Base-by-base conservation (phyloP, 1,140 invertebrate species). In the Listronotus bonariensis region DNA sequence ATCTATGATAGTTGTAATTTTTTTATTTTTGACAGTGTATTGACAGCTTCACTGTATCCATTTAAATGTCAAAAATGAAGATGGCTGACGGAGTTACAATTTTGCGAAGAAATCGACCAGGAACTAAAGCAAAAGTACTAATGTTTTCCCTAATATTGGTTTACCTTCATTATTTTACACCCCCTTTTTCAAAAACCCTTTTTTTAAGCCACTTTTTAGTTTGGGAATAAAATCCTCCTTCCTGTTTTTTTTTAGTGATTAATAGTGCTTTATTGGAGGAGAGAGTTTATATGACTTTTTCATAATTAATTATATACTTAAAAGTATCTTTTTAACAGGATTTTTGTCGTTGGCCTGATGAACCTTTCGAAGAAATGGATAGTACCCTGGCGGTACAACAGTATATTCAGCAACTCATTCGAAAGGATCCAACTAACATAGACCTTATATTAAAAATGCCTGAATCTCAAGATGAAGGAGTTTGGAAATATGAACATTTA, bases 401-500 rank as follows among this genome's bases (percentile, higher is more conserved):
- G 79, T 99, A 95, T 77, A 99, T 99, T 74, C 98, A 99, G 82
- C 97, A 99, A 81, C 89, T 94, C 69, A 99, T 99, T 65, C 86
- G 95, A 69, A 88, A 88, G 68, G 93, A 99, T 82, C 92, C 95
- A 26, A 86, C 89, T 17, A 95, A 97, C 82, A 90, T 99, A 55
- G 96, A 98, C 72, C 85, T 91, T 36, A 99, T 99, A 75, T 81
- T 99, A 11, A 95, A 88, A 70, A 94, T 97, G 80, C 98, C 98
- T 14, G 96, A 98, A 71, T 89, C 92, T 9, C 95, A 99, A 79
- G 97, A 99, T 79, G 96, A 99, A 82, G 97, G 97, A 38, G 96
- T 99, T 9, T 99, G 98, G 98, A 99, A 99, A 82, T 99, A 99
- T 80, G 98, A 99, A 83, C 98, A 99, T 83, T 84, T 99, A 36